Evolutionary conservation across 1,140 invertebrate species (phyloP), one percentile per base, ranked within the genome.

Genomic region (Lasaia peninsularis): DNA sequence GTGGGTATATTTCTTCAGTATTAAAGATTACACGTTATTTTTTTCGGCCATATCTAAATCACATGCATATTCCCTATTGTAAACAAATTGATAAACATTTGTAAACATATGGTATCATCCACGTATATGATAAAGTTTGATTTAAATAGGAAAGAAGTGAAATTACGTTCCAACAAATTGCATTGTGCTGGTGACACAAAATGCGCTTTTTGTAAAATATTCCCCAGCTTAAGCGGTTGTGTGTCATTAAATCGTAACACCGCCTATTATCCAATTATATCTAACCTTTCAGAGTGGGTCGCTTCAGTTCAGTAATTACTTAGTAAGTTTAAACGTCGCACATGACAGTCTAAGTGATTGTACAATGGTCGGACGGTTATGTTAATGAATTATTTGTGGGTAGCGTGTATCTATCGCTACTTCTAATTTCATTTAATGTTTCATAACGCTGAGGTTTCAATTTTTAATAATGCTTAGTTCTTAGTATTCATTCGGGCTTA

Each of bases 231-330:
- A 44, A 44, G 37, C 37, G 37, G 16, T 44, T 20, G 37, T 44
- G 14, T 44, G 16, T 44, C 37, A 44, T 44, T 44, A 44, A 44
- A 44, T 44, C 16, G 37, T 44, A 44, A 44, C 37, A 20, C 18
- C 37, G 48, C n/a, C 57, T 57, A 82, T 82, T 84, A 80, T 82
- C 73, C 79, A 86, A 84, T 85, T 86, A 86, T 83, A 74, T 85
- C 71, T 86, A 82, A 86, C 81, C 81, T 83, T 86, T 88, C 75
- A 82, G 72, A 44, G 37, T 44, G 24, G 24, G 24, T 44, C 37
- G 37, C 37, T 44, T 44, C 37, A 44, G 37, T 44, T 44, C 37
- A 44, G 37, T 44, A 44, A 44, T 44, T 44, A 44, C 37, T 44
- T 14, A 16, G 37, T 44, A 44, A 44, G 37, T 44, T 44, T 44